A percentile compares a stretch with the other conserved stretches of the same genome.
These are phyloP conservation scores for Malurus elegans DNA, from an alignment of 2,113 vertebrate genomes.

Conservation along the genomic window DNA sequence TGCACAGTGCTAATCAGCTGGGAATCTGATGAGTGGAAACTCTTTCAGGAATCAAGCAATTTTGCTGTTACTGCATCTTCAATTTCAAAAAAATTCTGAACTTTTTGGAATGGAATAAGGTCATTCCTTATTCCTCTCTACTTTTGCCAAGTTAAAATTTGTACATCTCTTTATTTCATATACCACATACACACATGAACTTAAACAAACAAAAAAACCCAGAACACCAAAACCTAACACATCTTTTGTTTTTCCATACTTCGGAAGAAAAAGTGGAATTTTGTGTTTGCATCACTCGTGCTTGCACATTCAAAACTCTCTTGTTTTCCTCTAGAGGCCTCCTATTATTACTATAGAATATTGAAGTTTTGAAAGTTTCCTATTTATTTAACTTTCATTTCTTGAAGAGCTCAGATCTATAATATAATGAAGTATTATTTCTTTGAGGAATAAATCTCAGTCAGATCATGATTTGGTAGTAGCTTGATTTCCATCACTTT, in stretches of 20 bases:
- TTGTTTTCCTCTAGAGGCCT: neutral
- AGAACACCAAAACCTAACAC: neutral
- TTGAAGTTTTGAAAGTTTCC: neutral
- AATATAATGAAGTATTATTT: neutral
- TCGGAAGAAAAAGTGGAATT: neutral
- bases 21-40: conserved; percentile 18
- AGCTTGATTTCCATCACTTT: neutral
- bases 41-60: neutral
- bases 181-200: neutral
- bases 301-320: neutral
- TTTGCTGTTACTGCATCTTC: neutral
- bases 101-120: neutral
- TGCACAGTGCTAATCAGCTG: conserved; percentile 5
- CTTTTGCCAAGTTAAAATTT: neutral
- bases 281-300: neutral
- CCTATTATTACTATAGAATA: neutral
- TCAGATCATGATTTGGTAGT: neutral
- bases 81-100: neutral
- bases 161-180: neutral
- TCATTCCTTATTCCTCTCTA: neutral
- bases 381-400: neutral
- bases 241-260: neutral
- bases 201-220: neutral
- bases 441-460: neutral
- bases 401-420: neutral